Conservation (phyloP, 2,113 vertebrate genomes). For the Poeciliopsis turrubarensis region DNA sequence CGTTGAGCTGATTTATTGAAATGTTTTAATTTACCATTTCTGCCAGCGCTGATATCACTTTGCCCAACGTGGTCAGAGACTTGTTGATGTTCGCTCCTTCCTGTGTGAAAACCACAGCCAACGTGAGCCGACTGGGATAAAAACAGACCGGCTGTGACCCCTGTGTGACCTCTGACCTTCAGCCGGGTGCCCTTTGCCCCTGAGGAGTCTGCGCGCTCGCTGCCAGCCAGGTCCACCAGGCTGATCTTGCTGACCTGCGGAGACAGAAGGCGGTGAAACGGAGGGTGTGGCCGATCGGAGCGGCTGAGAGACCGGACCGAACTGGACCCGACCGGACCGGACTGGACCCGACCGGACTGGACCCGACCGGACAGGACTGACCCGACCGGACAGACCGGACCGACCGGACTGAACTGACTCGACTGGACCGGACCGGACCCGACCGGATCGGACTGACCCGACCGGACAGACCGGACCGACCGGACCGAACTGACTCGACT, state of each 20-base stretch:
- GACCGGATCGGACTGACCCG: no score
- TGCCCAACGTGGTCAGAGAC: constrained; percentile 90
- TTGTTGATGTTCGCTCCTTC: constrained; percentile 94
- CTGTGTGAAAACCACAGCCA: constrained; percentile 55
- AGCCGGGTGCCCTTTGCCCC: constrained; percentile 88
- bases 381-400: no score
- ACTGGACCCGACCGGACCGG: no score
- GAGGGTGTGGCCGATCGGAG: no score
- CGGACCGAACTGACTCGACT: no score
- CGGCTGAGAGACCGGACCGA: no score
- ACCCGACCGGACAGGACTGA: not conserved
- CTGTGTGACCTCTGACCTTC: constrained; percentile 80
- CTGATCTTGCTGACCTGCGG: constrained; percentile 91
- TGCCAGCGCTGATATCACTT: constrained; percentile 89
- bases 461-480: fast-evolving
- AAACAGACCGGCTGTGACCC: not conserved
- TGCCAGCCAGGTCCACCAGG: constrained; percentile 91
- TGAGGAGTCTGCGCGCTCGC: constrained; percentile 88
- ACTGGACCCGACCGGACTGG: not conserved
- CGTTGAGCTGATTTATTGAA: not conserved
- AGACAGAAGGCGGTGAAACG: not conserved
- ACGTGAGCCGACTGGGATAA: not conserved
- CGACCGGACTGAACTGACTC: no score
- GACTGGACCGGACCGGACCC: no score
- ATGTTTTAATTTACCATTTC: constrained; percentile 81